These are phyloP conservation scores for Limonius californicus DNA, from an alignment of 1,140 invertebrate species.

Conservation along the genomic window DNA sequence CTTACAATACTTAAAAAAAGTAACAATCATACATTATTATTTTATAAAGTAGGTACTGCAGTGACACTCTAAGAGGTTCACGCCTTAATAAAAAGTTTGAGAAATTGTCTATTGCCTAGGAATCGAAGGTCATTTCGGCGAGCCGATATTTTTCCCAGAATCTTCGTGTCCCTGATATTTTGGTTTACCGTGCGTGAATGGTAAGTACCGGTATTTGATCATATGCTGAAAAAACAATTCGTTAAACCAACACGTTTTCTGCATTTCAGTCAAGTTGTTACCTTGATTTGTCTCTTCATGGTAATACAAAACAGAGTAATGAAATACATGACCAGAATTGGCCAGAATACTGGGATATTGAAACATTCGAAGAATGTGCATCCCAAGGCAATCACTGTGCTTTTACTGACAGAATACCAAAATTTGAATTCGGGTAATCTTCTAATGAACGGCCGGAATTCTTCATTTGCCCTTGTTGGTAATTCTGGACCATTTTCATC, in stretches of 20 bases:
- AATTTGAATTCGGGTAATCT: conserved; percentile 99
- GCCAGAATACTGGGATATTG: conserved; percentile 99
- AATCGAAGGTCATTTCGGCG: conserved; percentile 51
- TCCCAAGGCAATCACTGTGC: conserved; percentile 84
- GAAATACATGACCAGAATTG: conserved; percentile 99
- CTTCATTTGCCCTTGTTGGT: conserved; percentile 92
- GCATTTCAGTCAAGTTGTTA: no score
- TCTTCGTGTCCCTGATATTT: conserved; percentile 73
- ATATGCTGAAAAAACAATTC: conserved; percentile 96
- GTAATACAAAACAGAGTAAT: conserved; percentile 97
- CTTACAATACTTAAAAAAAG: not conserved
- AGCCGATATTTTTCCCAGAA: conserved; percentile 55
- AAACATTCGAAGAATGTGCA: conserved; percentile 98
- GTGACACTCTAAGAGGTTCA: not conserved
- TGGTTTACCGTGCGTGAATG: conserved; percentile 97
- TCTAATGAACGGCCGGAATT: conserved; percentile 97
- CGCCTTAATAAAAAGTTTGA: not conserved
- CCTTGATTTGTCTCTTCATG: conserved; percentile 99
- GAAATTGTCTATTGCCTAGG: conserved; percentile 17
- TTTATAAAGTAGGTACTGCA: not conserved
- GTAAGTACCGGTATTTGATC: conserved; percentile 98
- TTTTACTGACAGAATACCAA: conserved; percentile 96
- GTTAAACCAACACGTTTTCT: no score
- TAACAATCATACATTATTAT: no score
- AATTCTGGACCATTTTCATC: conserved; percentile 84